These are phyloP conservation scores for Parnassius apollo DNA, from an alignment of 2,888 invertebrate species.

Conservation along the genomic window DNA sequence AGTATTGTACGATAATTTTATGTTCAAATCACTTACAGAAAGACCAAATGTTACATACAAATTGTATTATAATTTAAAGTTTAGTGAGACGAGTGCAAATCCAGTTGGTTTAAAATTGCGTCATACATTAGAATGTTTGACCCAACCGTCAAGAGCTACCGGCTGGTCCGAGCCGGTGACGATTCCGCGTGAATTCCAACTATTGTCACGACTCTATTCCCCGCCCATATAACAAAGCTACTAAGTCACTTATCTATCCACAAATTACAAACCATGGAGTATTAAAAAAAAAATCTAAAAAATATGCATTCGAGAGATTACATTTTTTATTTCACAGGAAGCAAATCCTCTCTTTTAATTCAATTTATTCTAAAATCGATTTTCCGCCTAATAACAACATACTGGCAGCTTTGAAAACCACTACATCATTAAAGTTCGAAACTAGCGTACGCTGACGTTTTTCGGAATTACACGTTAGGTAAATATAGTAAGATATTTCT, in stretches of 20 bases:
- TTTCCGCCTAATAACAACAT: no score
- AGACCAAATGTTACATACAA: neutral
- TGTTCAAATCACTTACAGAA: neutral
- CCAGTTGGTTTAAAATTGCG: conserved; percentile 68
- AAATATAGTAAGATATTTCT: no score
- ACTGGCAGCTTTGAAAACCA: neutral
- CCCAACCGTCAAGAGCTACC: conserved; percentile 48
- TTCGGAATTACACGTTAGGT: no score
- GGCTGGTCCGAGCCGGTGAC: conserved; percentile 45
- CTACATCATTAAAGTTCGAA: neutral
- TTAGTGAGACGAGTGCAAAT: conserved; percentile 69
- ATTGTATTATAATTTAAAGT: conserved; percentile 45
- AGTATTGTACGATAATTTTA: no score
- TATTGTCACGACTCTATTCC: conserved; percentile 59
- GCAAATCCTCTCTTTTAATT: neutral
- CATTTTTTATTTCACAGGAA: neutral
- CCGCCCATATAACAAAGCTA: conserved; percentile 34
- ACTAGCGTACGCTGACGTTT: neutral
- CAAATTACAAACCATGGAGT: conserved; percentile 18
- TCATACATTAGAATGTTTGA: conserved; percentile 77
- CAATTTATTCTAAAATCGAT: neutral
- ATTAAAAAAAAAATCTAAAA: neutral
- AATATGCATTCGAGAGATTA: neutral
- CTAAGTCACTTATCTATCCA: conserved; percentile 31
- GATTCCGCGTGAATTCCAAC: conserved; percentile 58